A percentile compares a stretch with the other conserved stretches of the same genome.
These are phyloP conservation scores for Scaptomyza graminum DNA, from an alignment of 1,140 invertebrate genomes.

Conservation along the genomic window DNA sequence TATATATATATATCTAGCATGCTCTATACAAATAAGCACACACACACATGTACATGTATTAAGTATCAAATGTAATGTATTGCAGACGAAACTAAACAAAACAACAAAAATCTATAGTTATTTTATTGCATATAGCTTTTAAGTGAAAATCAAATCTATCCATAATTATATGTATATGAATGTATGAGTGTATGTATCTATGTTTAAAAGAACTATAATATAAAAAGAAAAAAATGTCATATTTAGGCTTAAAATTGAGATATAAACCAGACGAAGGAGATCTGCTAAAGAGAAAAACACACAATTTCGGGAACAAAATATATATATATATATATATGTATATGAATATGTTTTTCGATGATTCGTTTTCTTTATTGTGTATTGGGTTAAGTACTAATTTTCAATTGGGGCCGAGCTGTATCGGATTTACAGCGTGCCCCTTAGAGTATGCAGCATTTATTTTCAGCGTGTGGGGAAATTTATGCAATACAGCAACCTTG, in stretches of 20 bases:
- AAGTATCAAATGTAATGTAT: slow-evolving; percentile 19
- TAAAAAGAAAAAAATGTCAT: slow-evolving; percentile 70
- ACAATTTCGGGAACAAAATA: slow-evolving; percentile 79
- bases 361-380: too few species aligned
- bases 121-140: slow-evolving; percentile 67
- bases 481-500: too few species aligned
- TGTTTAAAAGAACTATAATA: slow-evolving; percentile 48
- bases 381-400: too few species aligned
- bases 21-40: slow-evolving; percentile 19
- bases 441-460: too few species aligned
- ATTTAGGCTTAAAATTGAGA: slow-evolving; percentile 74
- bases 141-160: slow-evolving; percentile 50
- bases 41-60: slow-evolving; percentile 35
- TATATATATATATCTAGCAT: slow-evolving; percentile 17
- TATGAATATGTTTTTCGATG: too few species aligned
- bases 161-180: slow-evolving; percentile 44
- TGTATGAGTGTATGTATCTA: slow-evolving; percentile 40
- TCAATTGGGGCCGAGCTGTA: too few species aligned
- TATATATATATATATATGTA: slow-evolving; percentile 48
- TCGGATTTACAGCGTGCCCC: too few species aligned
- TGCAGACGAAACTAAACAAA: slow-evolving; percentile 17
- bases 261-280: slow-evolving; percentile 22
- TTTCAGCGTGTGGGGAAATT: too few species aligned
- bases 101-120: slow-evolving; percentile 51
- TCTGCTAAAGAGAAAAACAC: slow-evolving; percentile 40